Percentiles rank a stretch among this genome's conserved stretches.
phyloP scores from a whole-genome alignment of 1,140 invertebrate genomes.

The Nasonia giraulti region DNA sequence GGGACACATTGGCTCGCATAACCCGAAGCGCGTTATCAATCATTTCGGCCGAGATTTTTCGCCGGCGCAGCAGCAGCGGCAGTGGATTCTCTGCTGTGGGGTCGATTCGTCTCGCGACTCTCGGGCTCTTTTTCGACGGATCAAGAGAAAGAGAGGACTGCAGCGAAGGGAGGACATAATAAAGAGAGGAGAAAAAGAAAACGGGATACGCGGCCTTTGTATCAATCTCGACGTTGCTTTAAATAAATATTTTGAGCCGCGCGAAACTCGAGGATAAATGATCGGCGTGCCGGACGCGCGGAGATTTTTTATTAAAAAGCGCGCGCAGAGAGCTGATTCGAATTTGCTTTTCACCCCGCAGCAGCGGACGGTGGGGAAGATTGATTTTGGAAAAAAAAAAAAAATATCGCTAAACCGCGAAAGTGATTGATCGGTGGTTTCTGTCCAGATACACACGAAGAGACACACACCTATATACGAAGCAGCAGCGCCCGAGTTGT shows the following conservation, averaged over 20 bases:
- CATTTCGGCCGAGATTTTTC: constrained; percentile 42
- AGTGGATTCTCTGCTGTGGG: constrained; percentile 29
- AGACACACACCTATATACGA: too few relatives aligned
- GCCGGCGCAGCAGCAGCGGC: not conserved
- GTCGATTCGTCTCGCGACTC: constrained; percentile 45
- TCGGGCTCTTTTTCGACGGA: not conserved
- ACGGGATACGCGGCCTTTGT: not conserved
- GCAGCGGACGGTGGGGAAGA: too few relatives aligned
- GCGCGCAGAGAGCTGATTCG: too few relatives aligned
- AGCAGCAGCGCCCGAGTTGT: too few relatives aligned
- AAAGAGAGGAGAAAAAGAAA: not conserved
- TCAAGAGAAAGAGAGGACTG: not conserved
- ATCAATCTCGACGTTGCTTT: constrained; percentile 12
- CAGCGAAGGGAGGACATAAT: constrained; percentile 6
- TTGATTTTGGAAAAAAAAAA: too few relatives aligned
- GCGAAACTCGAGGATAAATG: not conserved
- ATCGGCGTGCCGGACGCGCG: not conserved
- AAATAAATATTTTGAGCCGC: constrained; percentile 39
- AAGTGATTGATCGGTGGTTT: too few relatives aligned
- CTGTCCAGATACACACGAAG: too few relatives aligned
- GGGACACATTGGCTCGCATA: constrained; percentile 36
- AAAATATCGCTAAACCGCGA: too few relatives aligned
- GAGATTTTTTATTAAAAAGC: not conserved
- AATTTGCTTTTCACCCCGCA: too few relatives aligned
- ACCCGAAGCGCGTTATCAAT: constrained; percentile 50